These are phyloP conservation scores for Pogonocherus hispidulus DNA, from an alignment of 2,888 invertebrate genomes.

Conservation along the genomic window DNA sequence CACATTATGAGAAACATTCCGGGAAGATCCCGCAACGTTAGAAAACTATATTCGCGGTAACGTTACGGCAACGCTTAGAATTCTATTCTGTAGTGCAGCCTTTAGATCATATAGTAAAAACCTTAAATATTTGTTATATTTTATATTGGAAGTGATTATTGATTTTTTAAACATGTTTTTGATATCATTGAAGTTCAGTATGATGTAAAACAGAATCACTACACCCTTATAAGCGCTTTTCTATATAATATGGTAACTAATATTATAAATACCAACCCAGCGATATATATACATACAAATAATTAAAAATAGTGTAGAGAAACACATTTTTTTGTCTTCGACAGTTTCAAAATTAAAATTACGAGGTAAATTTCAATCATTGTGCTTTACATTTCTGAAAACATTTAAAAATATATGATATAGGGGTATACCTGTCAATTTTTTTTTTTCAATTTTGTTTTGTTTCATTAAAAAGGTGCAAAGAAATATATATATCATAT, in stretches of 20 bases:
- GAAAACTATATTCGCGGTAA: slow-evolving; percentile 8
- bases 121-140: slow-evolving; percentile 60
- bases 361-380: slow-evolving; percentile 51
- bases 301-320: slow-evolving; percentile 26
- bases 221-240: slow-evolving; percentile 57
- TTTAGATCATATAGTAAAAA: slow-evolving; percentile 64
- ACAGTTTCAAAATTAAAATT: slow-evolving; percentile 35
- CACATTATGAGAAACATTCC: slow-evolving; percentile 1
- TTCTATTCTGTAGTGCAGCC: slow-evolving; percentile 66
- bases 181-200: slow-evolving; percentile 45
- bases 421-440: slow-evolving; percentile 17
- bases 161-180: slow-evolving; percentile 41
- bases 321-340: slow-evolving; percentile 5
- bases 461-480: slow-evolving; percentile 17
- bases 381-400: slow-evolving; percentile 53
- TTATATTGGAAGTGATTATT: slow-evolving; percentile 56
- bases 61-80: slow-evolving; percentile 34
- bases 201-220: slow-evolving; percentile 47
- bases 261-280: slow-evolving; percentile 60
- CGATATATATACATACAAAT: slow-evolving; percentile 43
- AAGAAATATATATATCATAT: no score
- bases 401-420: slow-evolving; percentile 35
- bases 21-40: slow-evolving; percentile 12
- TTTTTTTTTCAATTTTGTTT: slow-evolving; percentile 17
- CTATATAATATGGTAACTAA: slow-evolving; percentile 65